These are phyloP conservation scores for Steinernema khuongi DNA, from an alignment of 1,140 invertebrate species.

Conservation along the genomic window DNA sequence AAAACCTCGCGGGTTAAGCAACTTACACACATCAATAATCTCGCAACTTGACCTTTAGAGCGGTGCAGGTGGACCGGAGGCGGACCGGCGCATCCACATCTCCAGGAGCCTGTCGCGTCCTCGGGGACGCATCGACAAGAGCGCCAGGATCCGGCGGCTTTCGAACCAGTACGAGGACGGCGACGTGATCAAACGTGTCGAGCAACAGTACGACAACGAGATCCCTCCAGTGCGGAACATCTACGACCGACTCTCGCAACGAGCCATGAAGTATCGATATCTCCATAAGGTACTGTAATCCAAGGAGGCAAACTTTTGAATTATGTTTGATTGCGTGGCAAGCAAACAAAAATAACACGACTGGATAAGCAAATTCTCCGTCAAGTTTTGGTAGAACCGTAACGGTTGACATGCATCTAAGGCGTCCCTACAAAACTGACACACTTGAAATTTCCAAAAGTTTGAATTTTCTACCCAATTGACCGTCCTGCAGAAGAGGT, in stretches of 20 bases:
- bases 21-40: no score
- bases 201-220: conserved; percentile 34
- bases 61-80: conserved; percentile 47
- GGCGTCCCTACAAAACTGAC: no score
- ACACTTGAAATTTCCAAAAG: no score
- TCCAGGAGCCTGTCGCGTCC: conserved; percentile 46
- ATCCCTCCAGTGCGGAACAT: conserved; percentile 38
- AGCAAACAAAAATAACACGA: no score
- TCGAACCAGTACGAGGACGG: conserved; percentile 43
- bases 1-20: no score
- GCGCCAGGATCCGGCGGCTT: conserved; percentile 30
- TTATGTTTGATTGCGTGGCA: no score
- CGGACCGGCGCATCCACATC: conserved; percentile 35
- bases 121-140: conserved; percentile 29
- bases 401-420: no score
- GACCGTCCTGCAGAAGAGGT: no score
- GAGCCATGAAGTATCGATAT: conserved; percentile 48
- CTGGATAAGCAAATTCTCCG: no score
- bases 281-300: conserved; percentile 48
- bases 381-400: no score
- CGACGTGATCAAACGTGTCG: conserved; percentile 47
- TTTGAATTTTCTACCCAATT: no score
- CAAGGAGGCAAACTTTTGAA: conserved; percentile 11
- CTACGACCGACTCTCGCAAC: conserved; percentile 36
- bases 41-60: no score